Conservation (phyloP, 2,888 invertebrate genomes). For the Lacanobia oleracea region DNA sequence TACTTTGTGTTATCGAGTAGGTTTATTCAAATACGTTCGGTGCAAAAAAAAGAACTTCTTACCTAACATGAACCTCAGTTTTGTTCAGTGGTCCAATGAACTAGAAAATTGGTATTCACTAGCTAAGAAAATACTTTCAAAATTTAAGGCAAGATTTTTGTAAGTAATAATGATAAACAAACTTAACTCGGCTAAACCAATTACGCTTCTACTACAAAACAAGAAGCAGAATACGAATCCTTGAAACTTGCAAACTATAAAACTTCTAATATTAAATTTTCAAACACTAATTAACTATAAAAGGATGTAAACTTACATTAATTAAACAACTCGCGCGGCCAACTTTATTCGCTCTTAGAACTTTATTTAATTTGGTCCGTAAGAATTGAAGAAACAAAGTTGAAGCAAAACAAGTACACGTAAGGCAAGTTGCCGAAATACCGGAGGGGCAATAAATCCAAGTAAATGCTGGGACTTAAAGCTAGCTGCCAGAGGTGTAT, state of each 20-base stretch:
- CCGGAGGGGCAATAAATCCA: slow-evolving; percentile 66
- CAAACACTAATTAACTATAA: slow-evolving; percentile 53
- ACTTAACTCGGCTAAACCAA: slow-evolving; percentile 10
- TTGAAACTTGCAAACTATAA: slow-evolving; percentile 52
- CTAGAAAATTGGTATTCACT: slow-evolving; percentile 42
- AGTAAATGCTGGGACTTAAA: slow-evolving; percentile 61
- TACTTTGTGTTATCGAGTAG: not conserved
- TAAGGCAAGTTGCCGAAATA: slow-evolving; percentile 62
- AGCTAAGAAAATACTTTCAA: slow-evolving; percentile 14
- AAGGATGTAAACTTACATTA: slow-evolving; percentile 54
- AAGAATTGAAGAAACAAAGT: slow-evolving; percentile 56
- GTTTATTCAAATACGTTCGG: not conserved
- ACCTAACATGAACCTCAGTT: slow-evolving; percentile 8
- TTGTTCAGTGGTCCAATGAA: slow-evolving; percentile 40
- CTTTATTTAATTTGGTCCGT: slow-evolving; percentile 61
- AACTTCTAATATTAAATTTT: slow-evolving; percentile 47
- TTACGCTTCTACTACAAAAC: slow-evolving; percentile 21
- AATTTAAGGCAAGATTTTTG: slow-evolving; percentile 8
- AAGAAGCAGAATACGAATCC: slow-evolving; percentile 21
- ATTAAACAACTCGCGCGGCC: slow-evolving; percentile 52
- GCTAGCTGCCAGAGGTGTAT: slow-evolving; percentile 59
- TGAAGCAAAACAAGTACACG: slow-evolving; percentile 54
- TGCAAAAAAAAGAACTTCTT: slow-evolving; percentile 18
- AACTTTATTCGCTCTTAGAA: slow-evolving; percentile 43
- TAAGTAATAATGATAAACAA: slow-evolving; percentile 25